Evolutionary conservation across 2,113 vertebrate species (phyloP).

Genomic region (Phrynosoma blainvillii): DNA sequence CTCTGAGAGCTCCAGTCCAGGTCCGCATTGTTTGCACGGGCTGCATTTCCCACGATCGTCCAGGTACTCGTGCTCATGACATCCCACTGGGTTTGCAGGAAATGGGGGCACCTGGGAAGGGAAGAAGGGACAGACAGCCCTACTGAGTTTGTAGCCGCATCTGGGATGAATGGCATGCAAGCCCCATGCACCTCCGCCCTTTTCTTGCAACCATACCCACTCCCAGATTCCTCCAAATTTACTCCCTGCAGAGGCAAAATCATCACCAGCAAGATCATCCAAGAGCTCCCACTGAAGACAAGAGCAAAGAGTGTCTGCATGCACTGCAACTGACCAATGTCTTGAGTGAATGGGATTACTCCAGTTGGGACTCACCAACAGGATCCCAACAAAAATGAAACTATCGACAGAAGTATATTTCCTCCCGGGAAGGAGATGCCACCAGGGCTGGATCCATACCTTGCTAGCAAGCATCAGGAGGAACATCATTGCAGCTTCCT

Average conservation of each 20-base stretch:
- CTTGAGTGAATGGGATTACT: not conserved
- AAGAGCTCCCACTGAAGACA: not conserved
- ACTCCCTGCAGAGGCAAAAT: no score
- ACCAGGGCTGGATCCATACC: not conserved
- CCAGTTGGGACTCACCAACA: no score
- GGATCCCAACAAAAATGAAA: no score
- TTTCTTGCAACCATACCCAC: no score
- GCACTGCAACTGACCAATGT: not conserved
- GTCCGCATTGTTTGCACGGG: constrained; percentile 78
- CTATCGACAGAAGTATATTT: no score
- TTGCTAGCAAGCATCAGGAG: not conserved
- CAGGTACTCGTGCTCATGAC: constrained; percentile 76
- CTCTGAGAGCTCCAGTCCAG: constrained; percentile 83
- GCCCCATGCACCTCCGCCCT: no score
- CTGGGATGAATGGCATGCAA: no score
- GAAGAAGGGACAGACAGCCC: not conserved
- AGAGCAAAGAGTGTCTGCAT: not conserved
- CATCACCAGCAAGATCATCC: no score
- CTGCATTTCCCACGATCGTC: constrained; percentile 71
- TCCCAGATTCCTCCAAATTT: no score
- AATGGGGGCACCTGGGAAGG: constrained; percentile 14
- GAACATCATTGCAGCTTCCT: not conserved
- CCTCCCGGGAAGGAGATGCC: no score
- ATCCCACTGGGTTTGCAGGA: constrained; percentile 58
- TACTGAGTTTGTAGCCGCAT: not conserved